A percentile compares a stretch with the other conserved stretches of the same genome.
phyloP scores from a whole-genome alignment of 2,113 vertebrate genomes.

The Nothoprocta perdicaria region DNA sequence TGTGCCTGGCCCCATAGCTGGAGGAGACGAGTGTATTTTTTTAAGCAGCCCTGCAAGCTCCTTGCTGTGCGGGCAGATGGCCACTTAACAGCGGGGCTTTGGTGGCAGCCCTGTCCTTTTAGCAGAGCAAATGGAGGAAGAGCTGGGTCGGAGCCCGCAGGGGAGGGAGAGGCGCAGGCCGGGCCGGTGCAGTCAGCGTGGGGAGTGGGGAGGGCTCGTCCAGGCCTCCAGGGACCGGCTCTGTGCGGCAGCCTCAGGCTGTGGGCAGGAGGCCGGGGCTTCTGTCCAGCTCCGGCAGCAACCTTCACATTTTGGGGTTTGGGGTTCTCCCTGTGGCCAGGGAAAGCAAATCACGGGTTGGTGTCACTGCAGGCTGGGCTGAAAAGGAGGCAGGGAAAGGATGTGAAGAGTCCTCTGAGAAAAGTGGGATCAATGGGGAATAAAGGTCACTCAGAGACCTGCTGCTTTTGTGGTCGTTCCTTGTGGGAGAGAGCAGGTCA shows the following conservation, averaged over 20 bases:
- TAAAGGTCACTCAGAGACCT: neutral
- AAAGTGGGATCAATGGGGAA: neutral
- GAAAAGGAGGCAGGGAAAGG: neutral
- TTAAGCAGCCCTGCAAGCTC: constrained; percentile 22
- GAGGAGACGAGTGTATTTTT: neutral
- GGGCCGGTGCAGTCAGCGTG: neutral
- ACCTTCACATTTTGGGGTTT: neutral
- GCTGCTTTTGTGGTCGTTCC: neutral
- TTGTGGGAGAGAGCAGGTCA: neutral
- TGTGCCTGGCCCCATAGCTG: neutral
- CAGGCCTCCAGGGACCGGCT: neutral
- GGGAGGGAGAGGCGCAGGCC: neutral
- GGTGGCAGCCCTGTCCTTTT: neutral
- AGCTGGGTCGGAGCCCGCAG: neutral
- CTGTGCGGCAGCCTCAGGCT: neutral
- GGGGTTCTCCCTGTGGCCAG: neutral
- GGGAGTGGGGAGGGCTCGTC: neutral
- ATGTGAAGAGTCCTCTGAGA: neutral
- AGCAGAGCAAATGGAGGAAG: neutral
- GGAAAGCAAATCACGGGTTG: neutral
- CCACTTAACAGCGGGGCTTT: constrained; percentile 5
- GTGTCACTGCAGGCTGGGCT: neutral
- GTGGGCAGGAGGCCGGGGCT: neutral
- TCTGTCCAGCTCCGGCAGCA: fast-evolving
- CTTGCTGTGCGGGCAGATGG: neutral